These are phyloP conservation scores for Desoria tigrina DNA, from an alignment of 2,888 invertebrate genomes.

Conservation along the genomic window DNA sequence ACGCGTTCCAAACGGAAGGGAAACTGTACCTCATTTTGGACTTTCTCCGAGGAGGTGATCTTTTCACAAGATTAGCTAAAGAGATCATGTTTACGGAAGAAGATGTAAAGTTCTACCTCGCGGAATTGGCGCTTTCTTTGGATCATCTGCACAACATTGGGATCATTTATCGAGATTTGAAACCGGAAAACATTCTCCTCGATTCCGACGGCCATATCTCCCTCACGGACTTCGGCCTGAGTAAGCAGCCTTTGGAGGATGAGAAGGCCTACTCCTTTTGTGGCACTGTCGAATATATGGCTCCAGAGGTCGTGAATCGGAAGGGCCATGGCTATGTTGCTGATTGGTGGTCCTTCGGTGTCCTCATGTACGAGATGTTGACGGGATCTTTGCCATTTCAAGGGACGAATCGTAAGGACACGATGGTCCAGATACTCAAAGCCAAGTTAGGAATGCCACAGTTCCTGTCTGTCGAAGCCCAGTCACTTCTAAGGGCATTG, in stretches of 20 bases:
- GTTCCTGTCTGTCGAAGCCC: conserved; percentile 93
- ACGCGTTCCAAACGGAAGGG: conserved; percentile 99
- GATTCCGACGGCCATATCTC: conserved; percentile 98
- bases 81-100: conserved; percentile 99
- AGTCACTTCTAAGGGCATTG: conserved; percentile 85
- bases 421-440: conserved; percentile 96
- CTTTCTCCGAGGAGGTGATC: conserved; percentile 95
- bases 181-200: conserved; percentile 89
- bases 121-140: conserved; percentile 93
- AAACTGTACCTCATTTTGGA: conserved; percentile 98
- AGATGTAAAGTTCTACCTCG: conserved; percentile 98
- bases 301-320: conserved; percentile 96
- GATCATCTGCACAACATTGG: conserved; percentile 96
- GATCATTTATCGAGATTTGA: conserved; percentile 97
- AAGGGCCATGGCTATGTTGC: conserved; percentile 98
- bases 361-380: conserved; percentile 98
- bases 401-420: conserved; percentile 91
- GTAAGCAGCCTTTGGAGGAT: conserved; percentile 88
- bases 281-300: conserved; percentile 95
- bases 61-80: conserved; percentile 97
- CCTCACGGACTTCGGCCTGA: conserved; percentile 96
- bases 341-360: conserved; percentile 99
- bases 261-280: conserved; percentile 96
- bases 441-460: conserved; percentile 98
- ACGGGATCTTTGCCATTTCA: conserved; percentile 98